A percentile compares a stretch with the other conserved stretches of the same genome.
phyloP scores from a whole-genome alignment of 2,888 invertebrate species.

The Lasiommata megera region DNA sequence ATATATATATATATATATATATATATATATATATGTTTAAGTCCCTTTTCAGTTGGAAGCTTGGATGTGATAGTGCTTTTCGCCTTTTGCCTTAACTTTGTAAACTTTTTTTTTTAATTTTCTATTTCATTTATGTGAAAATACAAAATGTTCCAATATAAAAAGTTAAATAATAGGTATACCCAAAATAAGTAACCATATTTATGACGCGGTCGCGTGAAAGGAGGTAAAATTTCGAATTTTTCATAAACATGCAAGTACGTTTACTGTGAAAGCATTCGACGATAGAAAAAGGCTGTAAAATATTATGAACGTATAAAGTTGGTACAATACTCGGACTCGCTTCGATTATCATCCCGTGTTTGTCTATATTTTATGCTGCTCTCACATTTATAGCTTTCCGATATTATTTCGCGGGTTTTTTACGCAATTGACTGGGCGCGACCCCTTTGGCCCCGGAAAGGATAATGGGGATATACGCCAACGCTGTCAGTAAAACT shows the following conservation, averaged over 20 bases:
- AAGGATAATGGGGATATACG: conserved; percentile 47
- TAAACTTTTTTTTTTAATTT: too few species aligned
- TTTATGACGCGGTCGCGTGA: neutral
- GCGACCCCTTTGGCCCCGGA: conserved; percentile 38
- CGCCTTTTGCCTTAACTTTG: too few species aligned
- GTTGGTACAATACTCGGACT: conserved; percentile 72
- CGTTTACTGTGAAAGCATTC: conserved; percentile 55
- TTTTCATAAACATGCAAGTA: conserved; percentile 17
- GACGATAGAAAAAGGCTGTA: conserved; percentile 59
- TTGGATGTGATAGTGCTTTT: too few species aligned
- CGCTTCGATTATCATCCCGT: conserved; percentile 69
- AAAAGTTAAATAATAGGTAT: too few species aligned
- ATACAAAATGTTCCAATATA: too few species aligned
- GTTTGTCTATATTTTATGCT: conserved; percentile 78
- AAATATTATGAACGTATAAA: conserved; percentile 77
- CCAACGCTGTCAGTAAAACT: neutral
- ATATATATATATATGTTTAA: too few species aligned
- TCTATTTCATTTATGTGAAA: too few species aligned
- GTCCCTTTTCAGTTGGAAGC: too few species aligned
- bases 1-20: too few species aligned
- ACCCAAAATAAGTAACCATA: neutral
- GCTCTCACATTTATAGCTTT: conserved; percentile 68
- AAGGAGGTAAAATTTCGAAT: neutral
- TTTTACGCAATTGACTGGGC: conserved; percentile 59
- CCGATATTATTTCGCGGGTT: conserved; percentile 78